phyloP scores from a whole-genome alignment of 2,113 vertebrate genomes.

The Ardeotis arabs region DNA sequence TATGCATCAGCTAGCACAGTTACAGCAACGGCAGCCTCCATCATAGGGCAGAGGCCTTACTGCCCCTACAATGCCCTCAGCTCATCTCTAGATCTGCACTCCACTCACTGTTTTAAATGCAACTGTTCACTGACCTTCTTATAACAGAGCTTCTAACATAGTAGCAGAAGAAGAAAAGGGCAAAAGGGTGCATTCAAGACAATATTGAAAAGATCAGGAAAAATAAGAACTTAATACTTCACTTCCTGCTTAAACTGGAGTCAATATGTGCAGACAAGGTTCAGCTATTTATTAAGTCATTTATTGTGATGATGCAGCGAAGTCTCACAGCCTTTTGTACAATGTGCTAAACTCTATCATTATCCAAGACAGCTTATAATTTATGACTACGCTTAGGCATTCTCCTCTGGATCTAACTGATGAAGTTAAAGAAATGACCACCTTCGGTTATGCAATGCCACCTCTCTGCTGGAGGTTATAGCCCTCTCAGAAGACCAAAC shows the following conservation, averaged over 20 bases:
- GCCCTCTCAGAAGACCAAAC: neutral
- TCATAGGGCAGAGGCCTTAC: neutral
- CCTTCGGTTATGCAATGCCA: neutral
- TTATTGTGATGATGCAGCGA: neutral
- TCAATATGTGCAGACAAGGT: neutral
- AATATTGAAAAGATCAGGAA: neutral
- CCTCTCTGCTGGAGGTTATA: neutral
- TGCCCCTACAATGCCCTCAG: constrained; percentile 23
- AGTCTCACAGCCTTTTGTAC: neutral
- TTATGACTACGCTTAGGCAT: neutral
- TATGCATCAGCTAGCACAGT: constrained; percentile 59
- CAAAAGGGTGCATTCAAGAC: neutral
- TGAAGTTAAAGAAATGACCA: neutral
- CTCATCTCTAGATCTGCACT: neutral
- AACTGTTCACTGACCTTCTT: neutral
- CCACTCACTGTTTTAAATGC: neutral
- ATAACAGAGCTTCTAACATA: neutral
- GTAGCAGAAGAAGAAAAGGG: neutral
- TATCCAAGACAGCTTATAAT: neutral
- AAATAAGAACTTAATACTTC: neutral
- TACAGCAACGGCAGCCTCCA: neutral
- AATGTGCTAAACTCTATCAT: neutral
- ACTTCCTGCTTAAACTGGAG: neutral
- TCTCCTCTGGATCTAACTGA: neutral
- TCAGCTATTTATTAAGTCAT: neutral